Evolutionary conservation across 2,888 invertebrate genomes (phyloP), one percentile per base, ranked within the genome.

Genomic region (Trissolcus brochymenae): DNA sequence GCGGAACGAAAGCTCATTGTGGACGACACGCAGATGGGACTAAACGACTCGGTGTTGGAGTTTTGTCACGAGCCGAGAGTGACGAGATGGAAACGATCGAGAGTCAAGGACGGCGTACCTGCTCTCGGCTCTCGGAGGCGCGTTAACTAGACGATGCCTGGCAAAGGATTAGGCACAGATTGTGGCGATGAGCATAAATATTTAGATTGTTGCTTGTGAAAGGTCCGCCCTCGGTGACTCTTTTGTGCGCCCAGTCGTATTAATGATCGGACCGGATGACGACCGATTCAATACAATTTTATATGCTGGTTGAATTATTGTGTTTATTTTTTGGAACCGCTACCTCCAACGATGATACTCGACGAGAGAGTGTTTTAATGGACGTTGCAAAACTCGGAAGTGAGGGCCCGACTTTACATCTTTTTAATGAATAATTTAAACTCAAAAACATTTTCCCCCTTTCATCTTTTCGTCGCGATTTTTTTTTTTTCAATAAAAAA

Each of bases 131-230:
- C 35, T 35, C 11, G 25, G 40, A 61, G 66, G 49, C 61, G 67
- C 67, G 71, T 49, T 67, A 71, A 76, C 71, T 66, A 71, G 67
- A 29, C 51, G 71, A 66, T 61, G 62, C 62, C 61, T 19, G 41
- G 54, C 54, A 73, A 77, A 73, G 72, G 64, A 73, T 73, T 73
- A 77, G 73, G 64, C 72, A 43, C 60, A 49, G 68, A 61, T 61
- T 76, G 70, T 65, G 72, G 68, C 72, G 72, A 57, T 40, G 60
- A 60, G 68, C 77, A 77, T 77, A 73, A 77, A 77, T 77, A 77
- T 77, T 77, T 72, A 72, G 77, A 73, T 77, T 66, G 72, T 72
- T 62, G 59, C 29, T 73, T 61, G 67, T 73, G 68, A 77, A 77
- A 60, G 77, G 67, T 55, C 72, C 72, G 67, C 67, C 64, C 66